Percentiles rank a stretch among this genome's conserved stretches.
These are phyloP conservation scores for Apogon talboti DNA, from an alignment of 2,797 vertebrate species.

Conservation along the genomic window DNA sequence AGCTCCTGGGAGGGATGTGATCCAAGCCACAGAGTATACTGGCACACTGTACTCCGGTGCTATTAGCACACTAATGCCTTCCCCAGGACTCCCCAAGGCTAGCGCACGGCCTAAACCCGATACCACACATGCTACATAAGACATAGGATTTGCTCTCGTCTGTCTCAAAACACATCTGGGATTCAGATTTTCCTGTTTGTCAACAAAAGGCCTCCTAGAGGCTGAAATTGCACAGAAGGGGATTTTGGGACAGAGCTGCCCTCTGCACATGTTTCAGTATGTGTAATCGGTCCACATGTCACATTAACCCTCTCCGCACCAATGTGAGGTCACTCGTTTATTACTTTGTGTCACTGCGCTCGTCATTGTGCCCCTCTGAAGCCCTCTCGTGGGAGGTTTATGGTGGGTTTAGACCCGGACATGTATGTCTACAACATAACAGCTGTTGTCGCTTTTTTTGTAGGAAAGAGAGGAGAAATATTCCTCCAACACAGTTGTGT, in stretches of 20 bases:
- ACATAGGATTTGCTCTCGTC: slow-evolving; percentile 53
- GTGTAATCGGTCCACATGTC: slow-evolving; percentile 55
- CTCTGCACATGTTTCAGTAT: slow-evolving; percentile 49
- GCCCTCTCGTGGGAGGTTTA: slow-evolving; percentile 52
- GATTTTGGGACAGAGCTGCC: slow-evolving; percentile 46
- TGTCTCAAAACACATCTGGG: slow-evolving; percentile 77
- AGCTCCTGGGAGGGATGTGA: slow-evolving; percentile 64
- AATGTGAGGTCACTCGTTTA: slow-evolving; percentile 39
- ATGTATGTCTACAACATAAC: slow-evolving; percentile 46
- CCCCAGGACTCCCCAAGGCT: slow-evolving; percentile 74
- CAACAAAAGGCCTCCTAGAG: slow-evolving; percentile 74
- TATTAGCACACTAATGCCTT: slow-evolving; percentile 80
- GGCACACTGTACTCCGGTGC: slow-evolving; percentile 51
- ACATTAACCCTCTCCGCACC: slow-evolving; percentile 57
- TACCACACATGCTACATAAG: slow-evolving; percentile 76
- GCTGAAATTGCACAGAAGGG: slow-evolving; percentile 45
- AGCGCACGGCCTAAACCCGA: slow-evolving; percentile 72
- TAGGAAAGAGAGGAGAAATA: slow-evolving; percentile 15
- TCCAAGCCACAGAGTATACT: slow-evolving; percentile 68
- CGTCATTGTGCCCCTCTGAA: slow-evolving; percentile 42
- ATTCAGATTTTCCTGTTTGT: slow-evolving; percentile 82
- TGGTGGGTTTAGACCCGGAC: slow-evolving; percentile 40
- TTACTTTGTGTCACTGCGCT: slow-evolving; percentile 31
- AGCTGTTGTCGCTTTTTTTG: slow-evolving; percentile 42
- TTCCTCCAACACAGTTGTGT: slow-evolving; percentile 38